Conservation (phyloP, 2,113 vertebrate species). For the Orycteropus afer region DNA sequence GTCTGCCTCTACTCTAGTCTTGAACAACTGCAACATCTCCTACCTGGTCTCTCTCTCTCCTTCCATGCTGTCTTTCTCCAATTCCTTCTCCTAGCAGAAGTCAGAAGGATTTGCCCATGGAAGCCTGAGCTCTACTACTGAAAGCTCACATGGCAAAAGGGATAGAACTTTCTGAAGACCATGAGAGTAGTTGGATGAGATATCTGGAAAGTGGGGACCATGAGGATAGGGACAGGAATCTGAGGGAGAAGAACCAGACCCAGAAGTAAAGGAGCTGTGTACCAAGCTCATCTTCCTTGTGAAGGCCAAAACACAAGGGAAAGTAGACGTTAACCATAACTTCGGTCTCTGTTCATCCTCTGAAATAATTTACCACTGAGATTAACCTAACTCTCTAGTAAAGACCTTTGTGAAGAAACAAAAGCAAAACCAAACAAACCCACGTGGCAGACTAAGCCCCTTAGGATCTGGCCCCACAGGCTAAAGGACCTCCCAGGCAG, state of each 20-base stretch:
- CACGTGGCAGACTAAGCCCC: neutral
- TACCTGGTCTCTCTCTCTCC: neutral
- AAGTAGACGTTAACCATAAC: neutral
- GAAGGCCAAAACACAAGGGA: neutral
- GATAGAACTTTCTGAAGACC: neutral
- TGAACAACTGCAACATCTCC: rapidly evolving
- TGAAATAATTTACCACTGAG: neutral
- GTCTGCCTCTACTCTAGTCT: neutral
- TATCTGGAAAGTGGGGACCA: rapidly evolving
- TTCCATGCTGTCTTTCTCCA: neutral
- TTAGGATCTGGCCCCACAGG: neutral
- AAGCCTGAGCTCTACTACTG: rapidly evolving
- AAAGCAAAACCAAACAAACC: neutral
- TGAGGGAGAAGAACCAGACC: neutral
- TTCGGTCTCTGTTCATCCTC: neutral
- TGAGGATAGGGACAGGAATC: neutral
- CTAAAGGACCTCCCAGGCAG: neutral
- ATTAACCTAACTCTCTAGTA: neutral
- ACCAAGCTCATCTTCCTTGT: neutral
- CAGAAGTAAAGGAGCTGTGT: neutral
- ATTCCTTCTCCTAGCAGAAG: neutral
- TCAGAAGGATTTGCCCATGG: neutral
- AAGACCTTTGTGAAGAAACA: neutral
- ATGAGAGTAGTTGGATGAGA: neutral
- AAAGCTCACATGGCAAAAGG: neutral